phyloP scores from a whole-genome alignment of 2,113 vertebrate genomes.

The Chinchilla lanigera region DNA sequence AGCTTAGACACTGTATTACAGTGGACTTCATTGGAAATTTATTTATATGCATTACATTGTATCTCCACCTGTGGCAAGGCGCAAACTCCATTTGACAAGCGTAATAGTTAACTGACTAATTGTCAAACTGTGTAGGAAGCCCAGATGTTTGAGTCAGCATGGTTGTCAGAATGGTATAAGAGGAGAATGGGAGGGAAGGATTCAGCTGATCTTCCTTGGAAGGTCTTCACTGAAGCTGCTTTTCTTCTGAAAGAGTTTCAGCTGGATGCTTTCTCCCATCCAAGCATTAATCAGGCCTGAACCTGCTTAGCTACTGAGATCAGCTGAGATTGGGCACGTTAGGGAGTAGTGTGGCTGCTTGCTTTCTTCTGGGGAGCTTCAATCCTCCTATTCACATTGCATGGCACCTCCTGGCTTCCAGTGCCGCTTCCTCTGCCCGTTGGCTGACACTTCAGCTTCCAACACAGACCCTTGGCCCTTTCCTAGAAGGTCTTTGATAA shows the following conservation, averaged over 20 bases:
- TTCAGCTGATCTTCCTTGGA: no score
- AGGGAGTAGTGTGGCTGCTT: no score
- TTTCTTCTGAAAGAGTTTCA: background rate
- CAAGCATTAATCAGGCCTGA: no score
- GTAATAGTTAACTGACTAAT: background rate
- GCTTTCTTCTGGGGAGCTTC: no score
- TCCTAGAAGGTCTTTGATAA: background rate
- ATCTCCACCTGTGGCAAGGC: background rate
- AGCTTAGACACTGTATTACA: background rate
- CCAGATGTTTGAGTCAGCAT: background rate
- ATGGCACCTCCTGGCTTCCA: background rate
- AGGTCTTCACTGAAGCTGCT: background rate
- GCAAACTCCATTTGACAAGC: background rate
- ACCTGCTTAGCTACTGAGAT: no score
- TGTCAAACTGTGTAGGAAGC: background rate
- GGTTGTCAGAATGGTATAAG: background rate
- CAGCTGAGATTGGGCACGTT: no score
- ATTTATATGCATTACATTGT: background rate
- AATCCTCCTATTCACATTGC: no score
- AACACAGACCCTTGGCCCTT: background rate
- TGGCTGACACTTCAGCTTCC: background rate
- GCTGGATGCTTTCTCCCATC: no score
- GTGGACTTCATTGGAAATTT: background rate
- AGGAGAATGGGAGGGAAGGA: background rate
- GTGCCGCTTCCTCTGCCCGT: background rate